phyloP scores from a whole-genome alignment of 2,113 vertebrate genomes.

The Etheostoma spectabile region DNA sequence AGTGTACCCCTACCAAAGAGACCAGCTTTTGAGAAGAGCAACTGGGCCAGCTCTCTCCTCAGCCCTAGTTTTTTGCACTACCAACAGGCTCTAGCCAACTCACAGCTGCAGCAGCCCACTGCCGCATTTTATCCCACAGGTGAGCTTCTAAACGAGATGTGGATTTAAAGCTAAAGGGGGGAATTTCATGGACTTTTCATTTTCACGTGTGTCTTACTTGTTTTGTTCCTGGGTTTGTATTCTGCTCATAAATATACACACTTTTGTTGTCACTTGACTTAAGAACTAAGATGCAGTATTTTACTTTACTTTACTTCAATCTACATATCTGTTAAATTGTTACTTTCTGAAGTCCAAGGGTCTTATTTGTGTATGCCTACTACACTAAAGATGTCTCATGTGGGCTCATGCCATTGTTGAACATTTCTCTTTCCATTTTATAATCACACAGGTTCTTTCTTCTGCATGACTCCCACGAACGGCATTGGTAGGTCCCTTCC shows the following conservation, averaged over 20 bases:
- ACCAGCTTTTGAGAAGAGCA: conserved; percentile 96
- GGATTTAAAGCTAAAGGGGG: background rate
- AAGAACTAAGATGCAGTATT: background rate
- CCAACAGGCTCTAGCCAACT: conserved; percentile 95
- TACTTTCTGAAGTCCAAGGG: background rate
- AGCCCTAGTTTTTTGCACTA: conserved; percentile 98
- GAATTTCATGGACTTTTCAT: background rate
- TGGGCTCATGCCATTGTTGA: background rate
- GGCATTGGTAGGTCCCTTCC: conserved; percentile 71
- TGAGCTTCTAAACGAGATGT: conserved; percentile 66
- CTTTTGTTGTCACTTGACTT: background rate
- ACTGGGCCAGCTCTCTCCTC: conserved; percentile 91
- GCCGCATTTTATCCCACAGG: conserved; percentile 93
- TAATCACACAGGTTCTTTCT: conserved; percentile 73
- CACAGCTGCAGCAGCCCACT: conserved; percentile 92
- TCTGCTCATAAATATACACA: background rate
- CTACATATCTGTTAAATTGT: background rate
- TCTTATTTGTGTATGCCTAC: background rate
- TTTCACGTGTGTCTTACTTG: background rate
- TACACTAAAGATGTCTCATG: background rate
- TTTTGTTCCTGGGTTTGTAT: background rate
- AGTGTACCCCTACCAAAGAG: conserved; percentile 98
- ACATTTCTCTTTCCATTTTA: conserved; percentile 39
- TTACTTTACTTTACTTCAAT: background rate
- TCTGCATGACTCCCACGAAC: conserved; percentile 76